These are phyloP conservation scores for Macrotis lagotis DNA, from an alignment of 2,113 vertebrate genomes.

Conservation along the genomic window DNA sequence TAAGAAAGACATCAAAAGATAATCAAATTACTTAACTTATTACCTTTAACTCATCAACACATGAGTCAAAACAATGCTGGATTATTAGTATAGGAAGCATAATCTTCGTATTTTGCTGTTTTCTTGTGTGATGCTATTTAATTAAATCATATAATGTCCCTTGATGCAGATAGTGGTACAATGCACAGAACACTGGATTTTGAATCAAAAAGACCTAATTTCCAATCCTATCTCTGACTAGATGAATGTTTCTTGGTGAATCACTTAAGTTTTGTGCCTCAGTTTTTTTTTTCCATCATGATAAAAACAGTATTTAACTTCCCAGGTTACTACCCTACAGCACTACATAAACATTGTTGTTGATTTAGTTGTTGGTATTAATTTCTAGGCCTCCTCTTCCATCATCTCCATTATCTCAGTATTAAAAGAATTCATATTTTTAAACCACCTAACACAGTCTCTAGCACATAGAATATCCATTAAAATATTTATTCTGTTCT, in stretches of 20 bases:
- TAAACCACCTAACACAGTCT: neutral
- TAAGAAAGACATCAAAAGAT: neutral
- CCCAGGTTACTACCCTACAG: neutral
- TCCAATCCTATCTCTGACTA: no score
- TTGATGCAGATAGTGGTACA: neutral
- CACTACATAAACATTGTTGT: neutral
- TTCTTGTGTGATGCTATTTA: neutral
- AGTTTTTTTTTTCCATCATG: neutral
- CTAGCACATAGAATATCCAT: neutral
- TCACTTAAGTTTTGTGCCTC: neutral
- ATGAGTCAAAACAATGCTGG: neutral
- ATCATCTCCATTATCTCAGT: neutral
- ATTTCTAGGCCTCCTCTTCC: neutral
- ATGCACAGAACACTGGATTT: neutral
- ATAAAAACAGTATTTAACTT: neutral
- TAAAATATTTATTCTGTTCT: neutral
- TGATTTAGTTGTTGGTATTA: neutral
- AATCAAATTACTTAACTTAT: neutral
- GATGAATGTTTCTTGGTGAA: no score
- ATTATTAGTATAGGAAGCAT: no score
- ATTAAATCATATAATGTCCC: no score
- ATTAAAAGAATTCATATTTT: neutral
- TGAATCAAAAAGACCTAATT: neutral
- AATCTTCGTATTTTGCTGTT: neutral
- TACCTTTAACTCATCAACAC: neutral